Evolutionary conservation across 2,113 vertebrate genomes (phyloP), one percentile per base, ranked within the genome.

Genomic region (Callionymus lyra): DNA sequence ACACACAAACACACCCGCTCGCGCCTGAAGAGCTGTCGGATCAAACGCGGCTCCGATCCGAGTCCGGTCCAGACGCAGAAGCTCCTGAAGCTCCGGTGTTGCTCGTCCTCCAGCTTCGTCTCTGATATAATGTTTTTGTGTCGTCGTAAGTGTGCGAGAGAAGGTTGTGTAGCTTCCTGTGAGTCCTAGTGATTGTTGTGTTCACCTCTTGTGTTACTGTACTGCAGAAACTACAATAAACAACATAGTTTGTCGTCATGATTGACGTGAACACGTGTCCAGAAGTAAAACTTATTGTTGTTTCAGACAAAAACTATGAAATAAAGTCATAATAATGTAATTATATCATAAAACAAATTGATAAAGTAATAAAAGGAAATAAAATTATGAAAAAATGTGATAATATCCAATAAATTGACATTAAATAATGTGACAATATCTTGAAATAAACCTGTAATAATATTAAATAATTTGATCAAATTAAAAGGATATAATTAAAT

Each of bases 221-320:
- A 77, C 73, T 72, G 78, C 69, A 70, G 59, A 77, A 62, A 73
- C 44, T 40, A 67, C 39, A 57, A 85, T 82, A 83, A 87, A 85
- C 50, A 49, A 65, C 72, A 72, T 68, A 73, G 66, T 72, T 74
- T 80, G 62, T 18, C 11, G 44, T 18, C 48, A 31, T 65, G n/a
- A 6, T 33, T 59, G 31, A 10, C 31, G 41, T 14, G 6, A 13
- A 27, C 21, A 27, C 21, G 4, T 27, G 4, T 8, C n/a, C n/a
- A n/a, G n/a, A n/a, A n/a, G n/a, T n/a, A n/a, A n/a, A n/a, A n/a
- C n/a, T n/a, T n/a, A n/a, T n/a, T n/a, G n/a, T n/a, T n/a, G n/a
- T n/a, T n/a, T n/a, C n/a, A n/a, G n/a, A n/a, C n/a, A n/a, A n/a
- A n/a, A n/a, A n/a, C n/a, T n/a, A n/a, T n/a, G n/a, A n/a, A n/a